Conservation (phyloP, 2,113 vertebrate genomes). For the Pseudopodoces humilis region DNA sequence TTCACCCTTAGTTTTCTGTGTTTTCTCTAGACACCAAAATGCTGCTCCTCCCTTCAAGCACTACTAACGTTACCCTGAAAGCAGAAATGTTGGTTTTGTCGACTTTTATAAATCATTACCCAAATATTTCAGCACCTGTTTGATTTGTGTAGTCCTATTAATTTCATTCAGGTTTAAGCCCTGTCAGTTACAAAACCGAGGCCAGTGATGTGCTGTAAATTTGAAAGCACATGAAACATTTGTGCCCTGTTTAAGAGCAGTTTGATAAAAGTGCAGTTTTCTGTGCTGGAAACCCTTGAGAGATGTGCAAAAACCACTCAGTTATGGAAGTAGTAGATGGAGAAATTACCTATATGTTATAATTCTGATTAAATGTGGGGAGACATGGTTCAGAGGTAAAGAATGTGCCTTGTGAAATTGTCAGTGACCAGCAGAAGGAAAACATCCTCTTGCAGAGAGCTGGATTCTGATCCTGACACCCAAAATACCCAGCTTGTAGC, state of each 20-base stretch:
- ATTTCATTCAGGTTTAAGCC: background rate
- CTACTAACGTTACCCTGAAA: background rate
- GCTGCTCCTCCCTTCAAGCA: background rate
- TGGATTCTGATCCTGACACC: background rate
- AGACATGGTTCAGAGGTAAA: background rate
- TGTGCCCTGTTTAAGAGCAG: background rate
- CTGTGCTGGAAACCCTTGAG: background rate
- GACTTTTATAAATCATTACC: background rate
- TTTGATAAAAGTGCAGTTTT: background rate
- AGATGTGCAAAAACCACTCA: background rate
- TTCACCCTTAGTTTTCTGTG: background rate
- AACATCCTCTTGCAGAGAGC: background rate
- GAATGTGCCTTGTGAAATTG: background rate
- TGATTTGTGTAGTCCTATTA: background rate
- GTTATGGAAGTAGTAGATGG: background rate
- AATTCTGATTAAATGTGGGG: background rate
- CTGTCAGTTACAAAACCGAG: background rate
- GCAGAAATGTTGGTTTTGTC: background rate
- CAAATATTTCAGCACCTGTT: background rate
- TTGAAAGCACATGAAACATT: background rate
- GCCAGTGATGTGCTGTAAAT: background rate
- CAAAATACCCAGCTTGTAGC: background rate
- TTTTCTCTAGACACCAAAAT: background rate
- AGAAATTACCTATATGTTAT: background rate
- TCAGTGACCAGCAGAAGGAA: background rate